Base-by-base conservation (phyloP, 2,797 vertebrate species). In the Aulostomus chinensis region DNA sequence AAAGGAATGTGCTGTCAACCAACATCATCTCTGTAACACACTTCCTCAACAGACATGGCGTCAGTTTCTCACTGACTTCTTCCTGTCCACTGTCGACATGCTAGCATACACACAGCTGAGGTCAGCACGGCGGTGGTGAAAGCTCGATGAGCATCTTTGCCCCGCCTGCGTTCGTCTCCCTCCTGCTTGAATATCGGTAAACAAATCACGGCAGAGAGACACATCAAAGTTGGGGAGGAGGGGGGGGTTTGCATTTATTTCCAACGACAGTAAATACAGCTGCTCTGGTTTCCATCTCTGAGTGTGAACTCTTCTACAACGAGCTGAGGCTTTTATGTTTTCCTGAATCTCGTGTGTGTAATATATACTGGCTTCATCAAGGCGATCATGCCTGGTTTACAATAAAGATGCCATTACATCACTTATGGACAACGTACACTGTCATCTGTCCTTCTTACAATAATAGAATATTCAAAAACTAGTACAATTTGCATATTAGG, bases 231-330 rank as follows among this genome's bases (percentile, higher is more conserved):
- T 25, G 13, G 52, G 18, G 20, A 12, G 15, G 39, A 7, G 15
- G 26, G 1, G 8, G 31, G 30, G 43, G 15, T 32, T 79, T 68
- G 54, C 66, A 68, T 91, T 91, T 90, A 91, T 92, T 92, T 85
- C 66, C 76, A 84, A 46, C 21, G 17, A 77, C 74, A 79, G 77
- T 67, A 68, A 86, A 86, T 80, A 87, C 82, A 90, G 77, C 81
- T 83, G 76, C 68, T 84, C 68, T 82, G 64, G 17, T 63, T 56
- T n/a, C n/a, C n/a, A n/a, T n/a, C 51, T 64, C 36, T 13, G 56
- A 56, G 35, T 35, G 50, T 62, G 58, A 81, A 69, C 68, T 68
- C 50, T 17, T 58, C 62, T 32, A 42, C 69, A 57, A 58, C 25
- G 29, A 70, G 56, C 70, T 29, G 69, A 73, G 65, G 68, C 71